A percentile compares a stretch with the other conserved stretches of the same genome.
Evolutionary conservation across 2,797 vertebrate species (phyloP).

Genomic region (Gymnothorax javanicus): DNA sequence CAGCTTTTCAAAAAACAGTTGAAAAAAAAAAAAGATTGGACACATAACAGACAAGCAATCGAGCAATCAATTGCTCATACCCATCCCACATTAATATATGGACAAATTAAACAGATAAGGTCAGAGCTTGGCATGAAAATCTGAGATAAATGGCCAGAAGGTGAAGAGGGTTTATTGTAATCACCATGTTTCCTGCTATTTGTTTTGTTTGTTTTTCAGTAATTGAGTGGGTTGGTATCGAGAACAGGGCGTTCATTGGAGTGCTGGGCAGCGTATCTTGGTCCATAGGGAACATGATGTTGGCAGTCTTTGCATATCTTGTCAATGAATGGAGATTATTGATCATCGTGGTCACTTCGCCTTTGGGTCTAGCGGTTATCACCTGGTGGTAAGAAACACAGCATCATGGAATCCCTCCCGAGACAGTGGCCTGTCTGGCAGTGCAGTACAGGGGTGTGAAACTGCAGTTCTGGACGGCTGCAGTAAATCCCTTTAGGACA

Average conservation of each 20-base stretch:
- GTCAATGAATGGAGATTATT: conserved; percentile 66
- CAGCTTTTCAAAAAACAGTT: too few species aligned
- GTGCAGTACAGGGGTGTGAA: too few species aligned
- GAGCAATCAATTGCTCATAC: too few species aligned
- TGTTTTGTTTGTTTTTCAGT: conserved; percentile 45
- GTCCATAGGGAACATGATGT: conserved; percentile 65
- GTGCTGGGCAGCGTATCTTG: conserved; percentile 64
- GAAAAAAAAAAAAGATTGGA: too few species aligned
- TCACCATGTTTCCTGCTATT: not conserved
- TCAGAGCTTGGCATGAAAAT: too few species aligned
- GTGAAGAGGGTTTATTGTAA: not conserved
- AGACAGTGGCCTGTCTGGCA: too few species aligned
- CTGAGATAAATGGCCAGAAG: too few species aligned
- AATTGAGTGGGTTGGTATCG: conserved; percentile 70
- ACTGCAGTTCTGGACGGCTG: too few species aligned
- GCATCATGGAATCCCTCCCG: not conserved
- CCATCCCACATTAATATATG: too few species aligned
- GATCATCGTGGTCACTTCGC: conserved; percentile 67
- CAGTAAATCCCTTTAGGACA: too few species aligned
- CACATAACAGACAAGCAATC: too few species aligned
- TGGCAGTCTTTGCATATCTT: conserved; percentile 63
- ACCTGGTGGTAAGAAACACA: conserved; percentile 78
- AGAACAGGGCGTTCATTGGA: conserved; percentile 59
- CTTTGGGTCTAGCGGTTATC: conserved; percentile 71
- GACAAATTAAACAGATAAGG: too few species aligned